A percentile compares a stretch with the other conserved stretches of the same genome.
phyloP scores from a whole-genome alignment of 2,113 vertebrate genomes.

The Orientallactaga bullata region DNA sequence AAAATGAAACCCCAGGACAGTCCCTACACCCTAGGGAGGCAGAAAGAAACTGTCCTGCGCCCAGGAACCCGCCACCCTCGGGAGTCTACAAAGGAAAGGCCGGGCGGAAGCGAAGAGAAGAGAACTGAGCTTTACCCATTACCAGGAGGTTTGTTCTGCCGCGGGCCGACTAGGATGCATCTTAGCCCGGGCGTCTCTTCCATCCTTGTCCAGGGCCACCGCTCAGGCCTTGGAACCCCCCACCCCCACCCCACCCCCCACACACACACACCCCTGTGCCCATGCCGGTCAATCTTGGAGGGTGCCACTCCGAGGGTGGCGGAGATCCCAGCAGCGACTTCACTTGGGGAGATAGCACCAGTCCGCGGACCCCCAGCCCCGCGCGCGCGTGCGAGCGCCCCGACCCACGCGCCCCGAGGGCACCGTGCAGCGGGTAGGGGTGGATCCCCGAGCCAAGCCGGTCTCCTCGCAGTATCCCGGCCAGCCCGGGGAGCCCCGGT shows the following conservation, averaged over 20 bases:
- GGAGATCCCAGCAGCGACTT: neutral
- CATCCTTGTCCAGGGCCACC: no score
- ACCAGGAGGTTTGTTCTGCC: neutral
- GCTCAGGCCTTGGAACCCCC: no score
- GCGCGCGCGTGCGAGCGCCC: no score
- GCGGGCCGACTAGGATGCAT: neutral
- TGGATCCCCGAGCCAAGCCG: no score
- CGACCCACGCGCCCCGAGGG: no score
- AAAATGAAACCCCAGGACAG: neutral
- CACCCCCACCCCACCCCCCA: no score
- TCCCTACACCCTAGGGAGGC: rapidly evolving
- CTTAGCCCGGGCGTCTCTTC: no score
- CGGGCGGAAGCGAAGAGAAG: neutral
- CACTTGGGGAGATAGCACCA: neutral
- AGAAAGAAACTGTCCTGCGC: neutral
- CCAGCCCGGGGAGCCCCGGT: no score
- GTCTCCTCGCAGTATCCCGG: no score
- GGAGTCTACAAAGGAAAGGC: no score
- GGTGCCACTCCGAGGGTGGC: neutral
- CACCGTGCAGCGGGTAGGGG: no score
- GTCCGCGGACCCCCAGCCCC: neutral
- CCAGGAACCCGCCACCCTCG: neutral
- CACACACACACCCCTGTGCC: neutral
- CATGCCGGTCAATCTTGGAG: neutral
- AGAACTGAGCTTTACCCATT: neutral